Conservation (phyloP, 1,140 invertebrate species). For the Epicauta chinensis region DNA sequence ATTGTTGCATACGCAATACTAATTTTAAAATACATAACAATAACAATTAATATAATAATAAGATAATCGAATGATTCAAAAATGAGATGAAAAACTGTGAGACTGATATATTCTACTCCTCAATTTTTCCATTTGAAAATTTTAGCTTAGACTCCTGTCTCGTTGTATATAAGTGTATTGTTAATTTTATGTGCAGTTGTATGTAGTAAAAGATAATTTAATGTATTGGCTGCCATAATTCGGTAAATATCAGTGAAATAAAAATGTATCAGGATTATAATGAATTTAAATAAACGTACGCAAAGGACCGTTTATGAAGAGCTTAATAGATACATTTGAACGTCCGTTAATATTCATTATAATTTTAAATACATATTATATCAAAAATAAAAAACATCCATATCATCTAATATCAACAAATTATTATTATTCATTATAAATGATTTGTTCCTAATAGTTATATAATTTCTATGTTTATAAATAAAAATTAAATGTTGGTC, state of each 20-base stretch:
- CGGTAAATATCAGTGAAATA: slow-evolving; percentile 4
- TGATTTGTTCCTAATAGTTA: slow-evolving; percentile 14
- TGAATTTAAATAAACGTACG: neutral
- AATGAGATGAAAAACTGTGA: slow-evolving; percentile 18
- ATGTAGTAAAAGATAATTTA: slow-evolving; percentile 1
- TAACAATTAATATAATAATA: neutral
- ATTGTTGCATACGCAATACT: neutral
- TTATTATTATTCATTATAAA: neutral
- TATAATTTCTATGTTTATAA: slow-evolving; percentile 4
- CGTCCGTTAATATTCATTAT: too few relatives aligned
- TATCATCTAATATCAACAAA: too few relatives aligned
- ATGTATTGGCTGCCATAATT: slow-evolving; percentile 12
- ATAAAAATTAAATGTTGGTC: slow-evolving; percentile 4
- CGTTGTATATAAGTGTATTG: slow-evolving; percentile 17
- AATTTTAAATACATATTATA: too few relatives aligned
- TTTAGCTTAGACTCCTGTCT: slow-evolving; percentile 12
- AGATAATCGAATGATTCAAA: slow-evolving; percentile 11
- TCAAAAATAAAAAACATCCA: too few relatives aligned
- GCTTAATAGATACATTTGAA: too few relatives aligned
- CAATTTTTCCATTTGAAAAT: slow-evolving; percentile 16
- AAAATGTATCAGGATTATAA: neutral
- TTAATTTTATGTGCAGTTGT: slow-evolving; percentile 15
- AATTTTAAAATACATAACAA: neutral
- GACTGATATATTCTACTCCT: slow-evolving; percentile 26
- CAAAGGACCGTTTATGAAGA: too few relatives aligned